phyloP scores from a whole-genome alignment of 30 jellyfish, hydroid and myxozoan species.

The Mastigias papua region DNA sequence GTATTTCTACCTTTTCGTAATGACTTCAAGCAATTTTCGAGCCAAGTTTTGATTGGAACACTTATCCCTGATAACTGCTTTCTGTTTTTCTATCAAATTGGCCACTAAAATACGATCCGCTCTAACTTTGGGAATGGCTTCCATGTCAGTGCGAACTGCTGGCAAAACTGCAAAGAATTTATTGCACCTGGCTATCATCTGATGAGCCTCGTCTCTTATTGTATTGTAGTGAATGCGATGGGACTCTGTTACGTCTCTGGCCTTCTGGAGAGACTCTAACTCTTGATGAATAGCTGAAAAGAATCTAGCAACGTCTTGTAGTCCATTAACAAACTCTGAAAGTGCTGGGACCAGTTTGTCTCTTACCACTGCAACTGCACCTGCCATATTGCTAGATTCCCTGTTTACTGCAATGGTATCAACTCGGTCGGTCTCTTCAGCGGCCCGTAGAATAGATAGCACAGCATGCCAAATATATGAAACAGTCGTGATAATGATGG shows the following conservation, averaged over 20 bases:
- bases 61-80: neutral
- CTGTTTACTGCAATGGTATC: constrained; percentile 1
- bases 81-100: constrained; percentile 6
- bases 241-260: constrained; percentile 6
- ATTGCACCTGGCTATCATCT: neutral
- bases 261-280: neutral
- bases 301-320: constrained; percentile 30
- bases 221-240: constrained; percentile 1
- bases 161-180: constrained; percentile 13
- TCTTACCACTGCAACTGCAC: neutral
- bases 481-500: no score
- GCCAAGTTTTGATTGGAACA: neutral
- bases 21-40: neutral
- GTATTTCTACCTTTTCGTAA: neutral
- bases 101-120: constrained; percentile 14
- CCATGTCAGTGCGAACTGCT: constrained; percentile 15
- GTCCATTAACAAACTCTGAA: constrained; percentile 7
- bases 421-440: neutral
- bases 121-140: constrained; percentile 20
- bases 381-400: neutral
- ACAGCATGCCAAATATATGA: neutral
- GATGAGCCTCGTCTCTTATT: constrained; percentile 11
- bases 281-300: constrained; percentile 18
- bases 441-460: neutral
- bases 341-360: constrained; percentile 41